Base-by-base conservation (phyloP, 2,797 vertebrate species). In the Mycteria americana region DNA sequence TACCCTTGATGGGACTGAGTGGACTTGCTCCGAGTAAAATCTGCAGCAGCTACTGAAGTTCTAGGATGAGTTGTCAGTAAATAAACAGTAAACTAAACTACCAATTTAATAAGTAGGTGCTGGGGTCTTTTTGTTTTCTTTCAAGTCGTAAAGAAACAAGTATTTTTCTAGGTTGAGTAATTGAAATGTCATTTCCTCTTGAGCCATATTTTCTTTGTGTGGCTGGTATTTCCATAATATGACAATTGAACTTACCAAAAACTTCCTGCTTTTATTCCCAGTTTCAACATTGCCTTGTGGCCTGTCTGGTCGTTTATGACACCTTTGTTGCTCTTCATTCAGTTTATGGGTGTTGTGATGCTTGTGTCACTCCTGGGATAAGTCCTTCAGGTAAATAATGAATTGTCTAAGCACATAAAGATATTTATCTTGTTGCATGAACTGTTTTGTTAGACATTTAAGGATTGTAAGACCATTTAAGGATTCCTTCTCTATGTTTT, bases 291-390 rank as follows among this genome's bases (percentile, higher is more conserved):
- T 93, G 99, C 99, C 18, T 97, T 99, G 35, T 99, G 99, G 99
- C 98, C 98, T 1, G 97, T 99, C 75, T 99, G 99, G 99, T 99
- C 99, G 0, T 98, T 99, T 97, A 98, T 99, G 95, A 99, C 99
- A 18, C 99, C 99, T 2, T 56, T 99, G 73, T 97, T 99, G 94
- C 98, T 99, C 82, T 99, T 99, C 96, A 98, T 99, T 68, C 99
- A 99, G 97, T 99, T 99, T 86, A 99, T 99, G 99, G 99, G 99
- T 41, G 97, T 99, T 14, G 98, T 99, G 70, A 99, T 99, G 99
- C 93, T 99, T 85, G 98, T 99, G 94, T 99, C 99, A 15, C 97
- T 99, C 56, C 98, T 99, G 14, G 99, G 99, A 79, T 99, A 96
- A 99, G 7, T 22, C 60, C 60, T 85, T 76, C 74, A 97, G 98